Evolutionary conservation across 2,888 invertebrate species (phyloP).

Genomic region (Rhaphigaster nebulosa): DNA sequence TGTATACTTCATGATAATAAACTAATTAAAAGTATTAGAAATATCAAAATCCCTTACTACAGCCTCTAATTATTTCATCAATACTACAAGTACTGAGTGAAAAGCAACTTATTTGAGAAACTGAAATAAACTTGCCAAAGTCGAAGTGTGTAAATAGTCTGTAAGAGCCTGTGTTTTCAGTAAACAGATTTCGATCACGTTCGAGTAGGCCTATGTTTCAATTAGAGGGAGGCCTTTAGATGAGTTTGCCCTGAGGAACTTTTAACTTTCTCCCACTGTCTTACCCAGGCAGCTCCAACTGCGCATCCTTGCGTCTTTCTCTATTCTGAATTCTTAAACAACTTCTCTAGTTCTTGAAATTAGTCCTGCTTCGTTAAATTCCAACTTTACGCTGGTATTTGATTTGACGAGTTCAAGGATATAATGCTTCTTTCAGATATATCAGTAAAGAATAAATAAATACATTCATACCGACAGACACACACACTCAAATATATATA

Average conservation of each 20-base stretch:
- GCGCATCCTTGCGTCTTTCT: neutral
- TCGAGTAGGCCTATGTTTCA: slow-evolving; percentile 33
- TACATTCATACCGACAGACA: no score
- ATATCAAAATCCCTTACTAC: no score
- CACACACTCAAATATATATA: no score
- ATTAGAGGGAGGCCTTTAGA: neutral
- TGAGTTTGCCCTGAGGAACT: neutral
- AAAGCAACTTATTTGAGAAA: neutral
- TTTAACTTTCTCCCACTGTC: neutral
- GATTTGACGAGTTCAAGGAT: neutral
- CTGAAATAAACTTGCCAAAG: neutral
- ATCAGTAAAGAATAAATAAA: no score
- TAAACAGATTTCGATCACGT: slow-evolving; percentile 37
- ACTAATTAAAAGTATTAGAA: no score
- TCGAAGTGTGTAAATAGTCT: slow-evolving; percentile 24
- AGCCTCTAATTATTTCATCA: neutral
- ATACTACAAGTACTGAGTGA: neutral
- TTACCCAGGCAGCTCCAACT: neutral
- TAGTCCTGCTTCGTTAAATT: neutral
- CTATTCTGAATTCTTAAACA: slow-evolving; percentile 22
- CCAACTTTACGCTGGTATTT: neutral
- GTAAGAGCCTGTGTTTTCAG: neutral
- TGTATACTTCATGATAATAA: no score
- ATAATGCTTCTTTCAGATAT: neutral
- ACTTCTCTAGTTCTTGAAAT: neutral